Evolutionary conservation across 2,888 invertebrate species (phyloP), one percentile per base, ranked within the genome.

Genomic region (Polia nebulosa): DNA sequence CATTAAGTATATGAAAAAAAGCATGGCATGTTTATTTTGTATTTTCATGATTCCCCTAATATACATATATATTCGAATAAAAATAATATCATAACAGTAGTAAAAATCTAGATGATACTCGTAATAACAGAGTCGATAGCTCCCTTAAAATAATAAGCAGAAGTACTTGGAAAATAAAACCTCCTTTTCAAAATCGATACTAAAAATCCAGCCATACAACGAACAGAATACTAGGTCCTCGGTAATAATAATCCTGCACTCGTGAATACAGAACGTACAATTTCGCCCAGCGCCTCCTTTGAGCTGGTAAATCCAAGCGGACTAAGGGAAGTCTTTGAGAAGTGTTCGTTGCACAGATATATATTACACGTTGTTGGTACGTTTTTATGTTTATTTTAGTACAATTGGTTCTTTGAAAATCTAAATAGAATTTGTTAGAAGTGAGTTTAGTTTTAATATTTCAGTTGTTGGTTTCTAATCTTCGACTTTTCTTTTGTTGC

Each of bases 281-380:
- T 78, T 66, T 55, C 52, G 49, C 29, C 20, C 22, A 47, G 17
- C 49, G 34, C 49, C 73, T 59, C 20, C 65, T 77, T 77, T 77
- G 79, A 65, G 51, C 52, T 45, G 15, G 61, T 44, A 78, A 64
- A 64, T 58, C 58, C 53, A 27, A 55, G 64, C 47, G 58, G n/a
- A 62, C 57, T 44, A 59, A 52, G 53, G 34, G 52, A 51, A 63
- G 57, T 39, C 73, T 78, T 72, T 73, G 68, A 49, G 32, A 49
- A 73, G 27, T 39, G 47, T 44, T 67, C 59, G 17, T 47, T 62
- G 45, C 20, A 58, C 47, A 61, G 41, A 70, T 57, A 72, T 57
- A 51, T 52, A 52, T 44, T 27, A 36, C 47, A 32, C 29, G 36
- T 27, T 63, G 32, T 60, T 34, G 27, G 13, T 65, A 32, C 44